Percentiles rank a stretch among this genome's conserved stretches.
phyloP scores from a whole-genome alignment of 37 sponge, comb jelly and placozoan genomes.

The Geodia barretti region DNA sequence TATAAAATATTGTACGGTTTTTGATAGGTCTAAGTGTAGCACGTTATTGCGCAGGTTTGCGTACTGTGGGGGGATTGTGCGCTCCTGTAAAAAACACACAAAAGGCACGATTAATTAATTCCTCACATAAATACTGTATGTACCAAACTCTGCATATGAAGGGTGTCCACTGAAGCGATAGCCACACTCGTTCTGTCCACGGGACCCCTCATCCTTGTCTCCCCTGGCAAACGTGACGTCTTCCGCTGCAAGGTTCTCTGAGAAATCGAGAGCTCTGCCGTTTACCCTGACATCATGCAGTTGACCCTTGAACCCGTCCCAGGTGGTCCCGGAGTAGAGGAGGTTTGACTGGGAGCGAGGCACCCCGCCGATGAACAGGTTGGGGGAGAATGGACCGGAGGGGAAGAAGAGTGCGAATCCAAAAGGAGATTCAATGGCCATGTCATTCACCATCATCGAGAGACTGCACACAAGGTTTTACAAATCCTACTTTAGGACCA shows the following conservation, averaged over 20 bases:
- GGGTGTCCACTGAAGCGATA: not conserved
- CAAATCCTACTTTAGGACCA: too few species aligned
- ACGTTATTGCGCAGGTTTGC: too few species aligned
- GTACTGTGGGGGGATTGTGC: too few species aligned
- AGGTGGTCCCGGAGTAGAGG: not conserved
- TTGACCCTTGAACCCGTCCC: constrained; percentile 1
- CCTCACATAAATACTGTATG: not conserved
- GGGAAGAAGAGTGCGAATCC: not conserved
- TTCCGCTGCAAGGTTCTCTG: not conserved
- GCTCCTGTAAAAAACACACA: too few species aligned
- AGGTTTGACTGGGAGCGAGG: not conserved
- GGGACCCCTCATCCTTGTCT: not conserved
- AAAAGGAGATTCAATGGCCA: not conserved
- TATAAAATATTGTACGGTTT: too few species aligned
- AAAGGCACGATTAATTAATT: too few species aligned
- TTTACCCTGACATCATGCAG: not conserved
- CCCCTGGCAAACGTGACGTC: not conserved
- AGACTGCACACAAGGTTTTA: too few species aligned
- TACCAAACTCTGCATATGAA: not conserved
- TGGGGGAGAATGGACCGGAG: not conserved
- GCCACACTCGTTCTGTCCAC: not conserved
- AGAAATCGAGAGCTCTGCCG: constrained; percentile 1
- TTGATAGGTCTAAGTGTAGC: too few species aligned
- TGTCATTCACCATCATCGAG: not conserved
- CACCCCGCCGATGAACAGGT: not conserved